phyloP scores from a whole-genome alignment of 2,888 invertebrate species.

The Yponomeuta sedellus region DNA sequence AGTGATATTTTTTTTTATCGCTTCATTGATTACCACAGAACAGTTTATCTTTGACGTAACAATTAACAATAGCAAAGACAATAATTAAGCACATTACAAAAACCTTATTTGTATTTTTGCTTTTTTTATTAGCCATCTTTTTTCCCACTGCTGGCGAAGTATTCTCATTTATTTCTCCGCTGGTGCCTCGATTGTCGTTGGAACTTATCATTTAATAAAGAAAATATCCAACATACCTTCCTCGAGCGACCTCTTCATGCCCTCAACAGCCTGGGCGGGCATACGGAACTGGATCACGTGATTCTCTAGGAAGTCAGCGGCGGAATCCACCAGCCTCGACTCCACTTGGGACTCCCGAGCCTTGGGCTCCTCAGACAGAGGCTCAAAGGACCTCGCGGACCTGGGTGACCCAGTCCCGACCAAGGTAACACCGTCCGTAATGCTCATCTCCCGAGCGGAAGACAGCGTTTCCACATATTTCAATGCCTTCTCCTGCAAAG shows the following conservation, averaged over 20 bases:
- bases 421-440: slow-evolving; percentile 78
- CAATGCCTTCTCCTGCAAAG: slow-evolving; percentile 82
- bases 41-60: no score
- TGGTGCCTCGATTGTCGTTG: no score
- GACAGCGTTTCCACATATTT: slow-evolving; percentile 79
- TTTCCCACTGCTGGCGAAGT: no score
- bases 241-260: slow-evolving; percentile 86
- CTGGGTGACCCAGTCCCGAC: slow-evolving; percentile 70
- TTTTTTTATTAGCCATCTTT: no score
- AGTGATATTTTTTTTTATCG: no score
- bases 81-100: no score
- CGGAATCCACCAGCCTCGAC: slow-evolving; percentile 82
- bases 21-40: no score
- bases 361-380: slow-evolving; percentile 82
- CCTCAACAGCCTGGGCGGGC: slow-evolving; percentile 83
- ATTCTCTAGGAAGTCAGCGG: slow-evolving; percentile 85
- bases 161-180: no score
- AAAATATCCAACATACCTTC: slow-evolving; percentile 79
- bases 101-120: no score
- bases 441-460: slow-evolving; percentile 72
- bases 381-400: slow-evolving; percentile 78
- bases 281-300: slow-evolving; percentile 89
- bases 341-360: slow-evolving; percentile 86
- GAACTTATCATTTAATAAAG: not conserved
- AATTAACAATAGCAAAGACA: no score